Evolutionary conservation across 2,888 invertebrate genomes (phyloP).

Genomic region (Drosophila maculinotata): DNA sequence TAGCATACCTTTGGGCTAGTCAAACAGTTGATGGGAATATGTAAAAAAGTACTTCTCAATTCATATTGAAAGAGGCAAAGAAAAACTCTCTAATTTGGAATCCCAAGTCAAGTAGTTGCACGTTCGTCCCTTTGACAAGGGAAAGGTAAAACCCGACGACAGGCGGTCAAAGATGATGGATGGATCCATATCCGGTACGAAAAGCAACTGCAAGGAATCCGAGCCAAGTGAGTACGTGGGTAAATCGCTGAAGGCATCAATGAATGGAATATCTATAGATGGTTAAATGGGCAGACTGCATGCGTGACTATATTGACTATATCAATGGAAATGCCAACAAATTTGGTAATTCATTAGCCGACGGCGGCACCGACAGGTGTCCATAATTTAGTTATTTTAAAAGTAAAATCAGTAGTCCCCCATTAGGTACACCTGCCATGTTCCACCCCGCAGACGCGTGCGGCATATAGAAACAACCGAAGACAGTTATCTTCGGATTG

Average conservation of each 20-base stretch:
- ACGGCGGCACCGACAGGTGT: slow-evolving; percentile 55
- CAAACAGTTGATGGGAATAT: background rate
- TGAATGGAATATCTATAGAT: background rate
- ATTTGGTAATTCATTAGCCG: slow-evolving; percentile 57
- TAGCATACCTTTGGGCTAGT: slow-evolving; percentile 13
- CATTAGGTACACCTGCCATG: slow-evolving; percentile 47
- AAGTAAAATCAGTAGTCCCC: slow-evolving; percentile 50
- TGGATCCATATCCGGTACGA: slow-evolving; percentile 64
- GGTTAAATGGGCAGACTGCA: slow-evolving; percentile 9
- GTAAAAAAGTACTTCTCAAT: too few species aligned
- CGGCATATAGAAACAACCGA: slow-evolving; percentile 16
- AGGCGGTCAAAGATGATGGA: slow-evolving; percentile 52
- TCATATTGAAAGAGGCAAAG: too few species aligned
- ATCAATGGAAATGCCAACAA: slow-evolving; percentile 14
- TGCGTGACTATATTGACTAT: slow-evolving; percentile 3
- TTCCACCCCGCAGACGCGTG: slow-evolving; percentile 19
- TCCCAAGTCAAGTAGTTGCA: slow-evolving; percentile 4
- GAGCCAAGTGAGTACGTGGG: slow-evolving; percentile 31
- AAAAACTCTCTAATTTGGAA: background rate
- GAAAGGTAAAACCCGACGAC: slow-evolving; percentile 19
- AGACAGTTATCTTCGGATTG: background rate
- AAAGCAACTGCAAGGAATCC: slow-evolving; percentile 16
- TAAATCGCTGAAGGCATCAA: slow-evolving; percentile 15
- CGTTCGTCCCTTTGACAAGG: slow-evolving; percentile 24
- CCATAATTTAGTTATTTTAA: slow-evolving; percentile 56